Conservation (phyloP, 2,113 vertebrate genomes). For the Siniperca knerii region DNA sequence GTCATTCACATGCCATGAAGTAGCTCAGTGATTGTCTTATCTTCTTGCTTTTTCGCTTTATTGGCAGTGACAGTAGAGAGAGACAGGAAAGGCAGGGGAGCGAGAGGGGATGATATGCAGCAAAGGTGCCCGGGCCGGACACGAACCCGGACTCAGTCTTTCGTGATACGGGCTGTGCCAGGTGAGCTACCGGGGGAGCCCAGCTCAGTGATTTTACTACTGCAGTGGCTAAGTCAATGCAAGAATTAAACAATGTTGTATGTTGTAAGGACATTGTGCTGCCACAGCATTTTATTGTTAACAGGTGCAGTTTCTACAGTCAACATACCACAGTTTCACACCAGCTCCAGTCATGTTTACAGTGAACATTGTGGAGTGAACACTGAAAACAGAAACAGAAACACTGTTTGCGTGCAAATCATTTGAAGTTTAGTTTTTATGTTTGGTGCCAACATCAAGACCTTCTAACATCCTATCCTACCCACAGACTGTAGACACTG, state of each 20-base stretch:
- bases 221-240: not conserved
- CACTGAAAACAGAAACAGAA: not conserved
- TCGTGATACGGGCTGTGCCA: no score
- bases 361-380: not conserved
- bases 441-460: not conserved
- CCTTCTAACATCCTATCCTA: not conserved
- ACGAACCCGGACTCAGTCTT: no score
- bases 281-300: not conserved
- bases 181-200: no score
- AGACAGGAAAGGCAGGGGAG: no score
- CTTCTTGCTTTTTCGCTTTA: no score
- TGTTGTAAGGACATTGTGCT: not conserved
- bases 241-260: not conserved
- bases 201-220: not conserved
- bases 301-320: slow-evolving; percentile 3
- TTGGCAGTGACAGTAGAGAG: no score
- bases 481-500: not conserved
- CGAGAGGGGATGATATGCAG: no score
- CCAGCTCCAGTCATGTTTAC: slow-evolving; percentile 1
- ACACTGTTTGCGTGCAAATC: not conserved
- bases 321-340: slow-evolving; percentile 4
- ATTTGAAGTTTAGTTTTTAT: not conserved
- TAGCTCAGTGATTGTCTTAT: not conserved
- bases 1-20: not conserved
- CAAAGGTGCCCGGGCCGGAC: no score